Evolutionary conservation across 2,888 invertebrate genomes (phyloP), one percentile per base, ranked within the genome.

Genomic region (Galeopsomyia nigrocyanea): DNA sequence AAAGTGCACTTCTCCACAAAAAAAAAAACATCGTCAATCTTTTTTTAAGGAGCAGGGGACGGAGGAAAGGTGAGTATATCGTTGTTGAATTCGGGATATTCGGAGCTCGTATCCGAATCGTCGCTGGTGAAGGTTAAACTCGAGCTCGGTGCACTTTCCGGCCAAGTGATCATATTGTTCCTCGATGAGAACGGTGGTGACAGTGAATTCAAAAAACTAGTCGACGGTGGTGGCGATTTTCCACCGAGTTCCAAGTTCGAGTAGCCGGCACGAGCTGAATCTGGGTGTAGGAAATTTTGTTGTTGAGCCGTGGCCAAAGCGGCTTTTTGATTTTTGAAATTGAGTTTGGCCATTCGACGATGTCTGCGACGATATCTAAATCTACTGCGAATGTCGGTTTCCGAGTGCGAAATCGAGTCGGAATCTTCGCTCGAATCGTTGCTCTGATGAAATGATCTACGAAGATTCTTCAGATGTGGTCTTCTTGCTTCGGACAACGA

Each of bases 141-240:
- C 17, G 86, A 86, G 71, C 86, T 86, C 0, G 85, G 85, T 0
- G 84, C 85, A 67, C 85, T 86, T 66, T 86, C 86, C 0, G 86
- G 85, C 86, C 86, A 86, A 6, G 86, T 84, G 0, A 83, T 79
- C 22, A 69, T 14, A 53, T 72, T 79, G 60, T 77, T 78, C 22
- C 83, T 79, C 50, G 86, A 84, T 0, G 84, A 83, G 58, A 86
- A 86, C 5, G 89, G 89, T 6, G 89, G 89, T 19, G 89, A 89
- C n/a, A 89, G 77, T 0, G 89, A 89, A 75, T 89, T 89, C n/a
- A 89, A 81, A 67, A 88, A 87, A 77, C 89, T 89, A 73, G 87
- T 89, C 72, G 89, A 89, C 1, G 89, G 89, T 2, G 89, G 89
- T 3, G 89, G 89, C 0, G 89, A 89, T 75, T 88, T 87, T 1